Evolutionary conservation across 2,797 vertebrate genomes (phyloP), one percentile per base, ranked within the genome.

Genomic region (Coilia nasus): DNA sequence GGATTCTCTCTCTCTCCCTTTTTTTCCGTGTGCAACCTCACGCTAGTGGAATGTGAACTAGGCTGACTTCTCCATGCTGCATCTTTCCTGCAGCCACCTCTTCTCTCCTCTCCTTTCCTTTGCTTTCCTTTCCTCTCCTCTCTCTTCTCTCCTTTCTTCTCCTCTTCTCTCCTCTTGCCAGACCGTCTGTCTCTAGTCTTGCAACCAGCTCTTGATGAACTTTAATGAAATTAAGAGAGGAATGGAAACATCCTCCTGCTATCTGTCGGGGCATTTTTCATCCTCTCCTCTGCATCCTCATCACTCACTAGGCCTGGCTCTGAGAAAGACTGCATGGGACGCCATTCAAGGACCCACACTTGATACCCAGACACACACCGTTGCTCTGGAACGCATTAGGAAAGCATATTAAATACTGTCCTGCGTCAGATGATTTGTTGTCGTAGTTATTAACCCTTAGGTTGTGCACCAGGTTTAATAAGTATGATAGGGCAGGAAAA

Each of bases 361-460:
- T 85, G 88, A 92, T 89, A 90, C 88, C 88, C 87, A 19, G 84
- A 87, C 81, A 85, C 89, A 87, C 78, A 85, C 89, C 81, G 86
- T 86, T 92, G 89, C 89, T 95, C 94, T 95, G 95, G 93, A 95
- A 95, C 83, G 89, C 89, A 95, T 95, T 94, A 95, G 89, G 90
- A 91, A 85, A 87, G 92, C 91, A 88, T 87, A 93, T 93, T 91
- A 94, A 94, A 93, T 91, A 90, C 88, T 89, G 93, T 94, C 91
- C 92, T 90, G 92, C 88, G 84, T 81, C 90, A 85, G 92, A 92
- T 95, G 94, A 95, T 95, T 95, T 95, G 94, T 94, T 94, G 93
- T 91, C 84, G 80, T 90, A 91, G 85, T 90, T 90, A 78, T 94
- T 93, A 94, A 94, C 93, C 93, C 91, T 91, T 93, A 93, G 86